Evolutionary conservation across 1,140 invertebrate species (phyloP), one percentile per base, ranked within the genome.

Genomic region (Pinna nobilis): DNA sequence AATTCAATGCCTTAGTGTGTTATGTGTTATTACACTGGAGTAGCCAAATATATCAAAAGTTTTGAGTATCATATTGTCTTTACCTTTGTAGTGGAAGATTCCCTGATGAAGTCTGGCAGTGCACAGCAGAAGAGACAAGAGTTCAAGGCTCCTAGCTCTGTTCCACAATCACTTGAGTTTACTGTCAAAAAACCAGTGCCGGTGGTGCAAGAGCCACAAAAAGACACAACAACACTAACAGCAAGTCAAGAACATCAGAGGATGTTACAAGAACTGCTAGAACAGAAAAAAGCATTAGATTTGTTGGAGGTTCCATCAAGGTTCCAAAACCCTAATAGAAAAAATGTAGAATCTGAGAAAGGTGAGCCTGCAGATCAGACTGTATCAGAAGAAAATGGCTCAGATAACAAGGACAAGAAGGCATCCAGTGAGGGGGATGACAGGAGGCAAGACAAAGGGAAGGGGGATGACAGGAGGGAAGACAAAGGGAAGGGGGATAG

Each of bases 111-210:
- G 20, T 2, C 0, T n/a, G 23, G 25, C 3, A 63, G 63, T 32
- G 79, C 76, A 13, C 64, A 74, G 59, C 73, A 81, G 49, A 81
- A 81, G 53, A 50, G 79, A 49, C 79, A 81, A 35, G 79, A 78
- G 13, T 81, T 49, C 37, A 78, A 76, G 28, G 65, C 69, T 9
- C 20, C 60, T 18, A 81, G 78, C 60, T 72, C 76, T 20, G 73
- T 60, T 3, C 78, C 63, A 1, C 78, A 79, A 20, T 72, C 68
- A 6, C 76, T 78, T 39, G 81, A 82, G 65, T 84, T 82, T 68
- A 75, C 77, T 30, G 78, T 82, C 15, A 80, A 76, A 20, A 79
- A 78, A 39, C 77, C 79, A 7, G 80, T 77, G 7, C 81, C 81
- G 6, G 72, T 73, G 15, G 70, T 81, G 23, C 59, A 80, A 18